Conservation (phyloP, 1,140 invertebrate species). For the Dinothrombium tinctorium region DNA sequence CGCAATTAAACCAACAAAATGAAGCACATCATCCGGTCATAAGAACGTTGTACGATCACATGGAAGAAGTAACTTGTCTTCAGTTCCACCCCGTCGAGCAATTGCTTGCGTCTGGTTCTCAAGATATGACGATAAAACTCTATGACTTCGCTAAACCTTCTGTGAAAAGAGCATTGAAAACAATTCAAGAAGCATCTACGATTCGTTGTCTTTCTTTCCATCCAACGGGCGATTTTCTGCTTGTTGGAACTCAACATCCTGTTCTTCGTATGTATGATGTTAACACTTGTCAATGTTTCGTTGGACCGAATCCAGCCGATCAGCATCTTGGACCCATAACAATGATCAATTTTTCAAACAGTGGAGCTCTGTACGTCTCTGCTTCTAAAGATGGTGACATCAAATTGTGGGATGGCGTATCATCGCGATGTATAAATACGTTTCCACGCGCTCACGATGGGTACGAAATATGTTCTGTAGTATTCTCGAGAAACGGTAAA, state of each 20-base stretch:
- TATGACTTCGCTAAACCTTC: slow-evolving; percentile 96
- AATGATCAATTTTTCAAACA: slow-evolving; percentile 41
- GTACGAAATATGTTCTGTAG: slow-evolving; percentile 72
- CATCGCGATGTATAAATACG: slow-evolving; percentile 78
- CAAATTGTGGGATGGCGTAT: slow-evolving; percentile 71
- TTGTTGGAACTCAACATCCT: slow-evolving; percentile 82
- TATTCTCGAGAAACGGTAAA: slow-evolving; percentile 89
- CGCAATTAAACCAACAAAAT: slow-evolving; percentile 1
- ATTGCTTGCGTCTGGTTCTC: slow-evolving; percentile 73
- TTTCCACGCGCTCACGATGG: slow-evolving; percentile 82
- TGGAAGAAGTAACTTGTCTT: slow-evolving; percentile 84
- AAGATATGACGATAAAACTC: slow-evolving; percentile 77
- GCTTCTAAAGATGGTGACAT: slow-evolving; percentile 60
- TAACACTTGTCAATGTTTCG: slow-evolving; percentile 84
- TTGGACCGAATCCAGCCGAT: slow-evolving; percentile 63
- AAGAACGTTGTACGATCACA: slow-evolving; percentile 90
- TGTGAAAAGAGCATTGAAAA: slow-evolving; percentile 89
- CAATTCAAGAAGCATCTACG: slow-evolving; percentile 70
- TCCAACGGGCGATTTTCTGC: slow-evolving; percentile 74
- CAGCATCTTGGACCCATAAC: slow-evolving; percentile 73
- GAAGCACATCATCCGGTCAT: slow-evolving; percentile 68
- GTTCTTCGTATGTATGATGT: slow-evolving; percentile 73
- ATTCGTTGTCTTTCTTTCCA: slow-evolving; percentile 76
- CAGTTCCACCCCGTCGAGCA: slow-evolving; percentile 88
- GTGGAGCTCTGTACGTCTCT: slow-evolving; percentile 67